Evolutionary conservation across 2,113 vertebrate species (phyloP), one percentile per base, ranked within the genome.

Genomic region (Neoarius graeffei): DNA sequence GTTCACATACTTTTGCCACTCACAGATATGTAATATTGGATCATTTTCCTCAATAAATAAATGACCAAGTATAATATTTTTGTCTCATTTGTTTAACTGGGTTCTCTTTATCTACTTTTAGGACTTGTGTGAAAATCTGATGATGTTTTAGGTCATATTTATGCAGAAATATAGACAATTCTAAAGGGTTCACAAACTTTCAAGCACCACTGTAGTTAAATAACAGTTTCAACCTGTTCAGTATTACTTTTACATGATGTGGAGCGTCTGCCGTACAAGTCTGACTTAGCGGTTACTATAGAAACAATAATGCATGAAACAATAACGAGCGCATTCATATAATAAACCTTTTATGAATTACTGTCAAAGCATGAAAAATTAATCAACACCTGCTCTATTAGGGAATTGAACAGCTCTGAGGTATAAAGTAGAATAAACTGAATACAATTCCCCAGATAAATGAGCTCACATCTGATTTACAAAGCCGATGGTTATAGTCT

Each of bases 281-380:
- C 5, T 14, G 23, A n/a, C 74, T 79, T 77, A 13, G 74, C 48
- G 25, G 76, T 77, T 79, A 79, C 50, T 79, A 79, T 54, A 79
- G 50, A 54, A 79, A 76, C 42, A 50, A 50, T 50, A 23, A 27
- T 13, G 35, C 48, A 48, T 52, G n/a, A 77, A 4, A 42, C 42
- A 42, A 42, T 42, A 13, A 77, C 0, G 20, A 52, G 48, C 10
- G 1, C 74, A 77, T 77, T 77, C 13, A 25, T 52, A 27, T n/a
- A 27, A 56, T 56, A 79, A 27, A 56, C 50, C 50, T 54, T 42
- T 42, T 42, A 30, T 54, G 50, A 77, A 77, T 77, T 77, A 54
- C 74, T 56, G 11, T 54, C 6, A 27, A 13, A n/a, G n/a, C 11
- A 48, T 23, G 14, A n/a, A 54, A 13, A 23, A 50, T 76, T 11